These are phyloP conservation scores for Sylvia atricapilla DNA, from an alignment of 2,113 vertebrate genomes.

Conservation along the genomic window DNA sequence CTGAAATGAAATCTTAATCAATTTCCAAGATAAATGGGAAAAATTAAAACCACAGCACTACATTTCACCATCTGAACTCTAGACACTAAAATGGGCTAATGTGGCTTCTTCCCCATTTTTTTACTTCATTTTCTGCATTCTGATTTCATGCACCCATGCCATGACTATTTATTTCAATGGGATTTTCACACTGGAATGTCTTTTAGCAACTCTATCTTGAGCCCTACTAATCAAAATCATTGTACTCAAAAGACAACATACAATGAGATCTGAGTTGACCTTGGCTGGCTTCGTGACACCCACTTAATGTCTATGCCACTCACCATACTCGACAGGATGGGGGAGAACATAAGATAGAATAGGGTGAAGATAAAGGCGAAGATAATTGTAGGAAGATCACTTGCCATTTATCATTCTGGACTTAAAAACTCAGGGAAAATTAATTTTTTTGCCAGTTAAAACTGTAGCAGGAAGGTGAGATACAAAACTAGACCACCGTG, in stretches of 20 bases:
- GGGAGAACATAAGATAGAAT: neutral
- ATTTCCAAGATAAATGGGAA: neutral
- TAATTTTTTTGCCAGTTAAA: neutral
- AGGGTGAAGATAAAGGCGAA: neutral
- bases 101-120: neutral
- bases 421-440: neutral
- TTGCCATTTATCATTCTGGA: neutral
- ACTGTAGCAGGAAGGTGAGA: neutral
- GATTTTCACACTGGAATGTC: neutral
- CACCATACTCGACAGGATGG: accelerated
- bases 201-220: neutral
- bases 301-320: neutral
- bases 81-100: neutral
- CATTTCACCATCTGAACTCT: neutral
- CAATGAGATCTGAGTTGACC: neutral
- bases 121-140: neutral
- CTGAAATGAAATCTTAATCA: neutral
- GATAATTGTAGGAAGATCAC: neutral
- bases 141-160: neutral
- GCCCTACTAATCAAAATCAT: neutral
- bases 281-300: neutral
- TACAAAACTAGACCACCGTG: neutral
- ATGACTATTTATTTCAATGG: neutral
- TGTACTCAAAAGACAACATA: neutral
- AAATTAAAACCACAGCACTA: neutral